A percentile compares a stretch with the other conserved stretches of the same genome.
These are phyloP conservation scores for Apaloderma vittatum DNA, from an alignment of 2,113 vertebrate species.

Conservation along the genomic window DNA sequence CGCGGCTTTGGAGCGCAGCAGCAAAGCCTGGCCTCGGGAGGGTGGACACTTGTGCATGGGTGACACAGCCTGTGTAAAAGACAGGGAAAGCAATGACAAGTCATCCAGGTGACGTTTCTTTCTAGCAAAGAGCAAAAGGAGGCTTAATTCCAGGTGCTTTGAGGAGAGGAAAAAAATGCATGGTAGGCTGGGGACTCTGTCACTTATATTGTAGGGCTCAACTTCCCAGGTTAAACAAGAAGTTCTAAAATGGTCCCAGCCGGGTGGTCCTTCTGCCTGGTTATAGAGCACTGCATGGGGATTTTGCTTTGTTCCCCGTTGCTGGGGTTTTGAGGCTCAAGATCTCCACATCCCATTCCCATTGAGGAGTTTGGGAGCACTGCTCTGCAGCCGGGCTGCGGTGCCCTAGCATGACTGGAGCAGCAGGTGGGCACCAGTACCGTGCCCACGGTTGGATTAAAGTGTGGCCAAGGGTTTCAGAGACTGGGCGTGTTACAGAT, in stretches of 20 bases:
- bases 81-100: not conserved
- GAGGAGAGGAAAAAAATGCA: not conserved
- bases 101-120: fast-evolving
- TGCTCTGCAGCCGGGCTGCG: not conserved
- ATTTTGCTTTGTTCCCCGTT: fast-evolving
- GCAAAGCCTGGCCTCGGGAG: not conserved
- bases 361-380: fast-evolving
- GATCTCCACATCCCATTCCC: fast-evolving
- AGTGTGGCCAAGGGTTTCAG: fast-evolving
- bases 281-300: not conserved
- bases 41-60: fast-evolving
- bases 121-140: not conserved
- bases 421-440: not conserved
- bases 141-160: not conserved
- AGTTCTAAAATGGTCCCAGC: not conserved
- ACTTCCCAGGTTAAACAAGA: not conserved
- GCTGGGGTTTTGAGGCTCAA: fast-evolving
- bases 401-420: not conserved
- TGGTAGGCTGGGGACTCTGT: not conserved
- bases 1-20: too few relatives aligned
- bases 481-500: not conserved
- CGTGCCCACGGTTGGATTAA: fast-evolving
- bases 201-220: not conserved
- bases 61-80: fast-evolving
- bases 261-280: fast-evolving